Conservation (phyloP, 2,113 vertebrate genomes). For the Camelus dromedarius region DNA sequence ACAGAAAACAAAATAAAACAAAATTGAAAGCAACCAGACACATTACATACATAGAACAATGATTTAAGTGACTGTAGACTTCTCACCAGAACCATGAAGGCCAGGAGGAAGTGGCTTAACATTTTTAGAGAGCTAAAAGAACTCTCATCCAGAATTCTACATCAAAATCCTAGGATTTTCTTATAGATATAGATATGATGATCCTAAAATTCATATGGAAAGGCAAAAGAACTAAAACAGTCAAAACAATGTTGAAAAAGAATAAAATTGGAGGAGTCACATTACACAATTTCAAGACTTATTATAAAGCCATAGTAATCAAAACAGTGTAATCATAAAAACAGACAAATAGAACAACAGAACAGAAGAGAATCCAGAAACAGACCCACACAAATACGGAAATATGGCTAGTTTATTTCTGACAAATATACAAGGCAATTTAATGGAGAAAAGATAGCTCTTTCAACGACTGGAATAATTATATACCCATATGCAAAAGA, state of each 20-base stretch:
- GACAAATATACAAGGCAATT: neutral
- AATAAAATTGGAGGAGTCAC: neutral
- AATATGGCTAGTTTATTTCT: neutral
- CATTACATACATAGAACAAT: neutral
- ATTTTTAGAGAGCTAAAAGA: neutral
- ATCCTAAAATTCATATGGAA: conserved; percentile 44
- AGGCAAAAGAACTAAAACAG: neutral
- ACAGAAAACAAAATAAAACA: neutral
- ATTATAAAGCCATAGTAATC: neutral
- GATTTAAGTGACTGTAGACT: neutral
- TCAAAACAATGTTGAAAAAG: neutral
- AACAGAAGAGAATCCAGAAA: neutral
- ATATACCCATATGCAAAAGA: neutral
- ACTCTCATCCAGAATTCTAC: neutral
- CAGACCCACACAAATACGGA: neutral
- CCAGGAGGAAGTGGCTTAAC: neutral
- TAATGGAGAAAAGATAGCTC: neutral
- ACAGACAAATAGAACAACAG: neutral
- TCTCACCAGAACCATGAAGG: neutral
- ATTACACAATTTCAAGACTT: neutral
- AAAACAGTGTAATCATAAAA: neutral
- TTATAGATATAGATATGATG: neutral
- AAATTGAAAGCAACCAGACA: neutral
- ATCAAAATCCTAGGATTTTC: neutral
- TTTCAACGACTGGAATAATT: conserved; percentile 10